Base-by-base conservation (phyloP, 2,888 invertebrate species). In the Disparrhopalites patrizii region DNA sequence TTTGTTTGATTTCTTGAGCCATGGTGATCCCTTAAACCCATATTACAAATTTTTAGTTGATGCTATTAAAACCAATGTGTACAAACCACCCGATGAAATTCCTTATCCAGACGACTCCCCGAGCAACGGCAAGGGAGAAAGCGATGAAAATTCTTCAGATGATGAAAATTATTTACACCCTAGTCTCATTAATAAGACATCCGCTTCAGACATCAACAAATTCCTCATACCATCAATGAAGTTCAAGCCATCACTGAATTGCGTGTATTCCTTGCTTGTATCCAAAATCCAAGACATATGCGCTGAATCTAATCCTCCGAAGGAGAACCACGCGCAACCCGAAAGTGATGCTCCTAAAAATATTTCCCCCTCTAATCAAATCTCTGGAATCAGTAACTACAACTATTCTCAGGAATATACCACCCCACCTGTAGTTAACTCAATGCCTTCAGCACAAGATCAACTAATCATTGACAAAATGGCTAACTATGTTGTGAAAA, bases 401-500 rank as follows among this genome's bases (percentile, higher is more conserved):
- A 47, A 47, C 47, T 47, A 47, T 23, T 15, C 47, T 15, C 54
- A 51, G 1, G 25, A 27, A 10, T 25, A 13, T 7, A 43, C 28
- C 28, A 31, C 8, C 33, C 18, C 38, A 18, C 31, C 30, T 15
- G 18, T 68, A 15, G 54, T 66, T 10, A 67, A 70, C 25, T 68
- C 70, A 47, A 80, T 84, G 1, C 96, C 96, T 0, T 88, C 93
- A 0, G 87, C 88, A 3, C 93, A 93, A 75, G 82, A 90, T 1
- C 88, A 89, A 77, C 84, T 90, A 23, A 90, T 98, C 8, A 90
- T 99, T 66, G 94, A 96, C 79, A 95, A 96, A 80, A 95, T 98
- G 87, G 97, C 98, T 0, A 87, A 88, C 70, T 97, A 97, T 79
- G 97, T 99, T 0, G 90, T 93, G 1, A 92, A 93, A 75, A 97